Conservation (phyloP, 2,113 vertebrate species). For the Lanius collurio region DNA sequence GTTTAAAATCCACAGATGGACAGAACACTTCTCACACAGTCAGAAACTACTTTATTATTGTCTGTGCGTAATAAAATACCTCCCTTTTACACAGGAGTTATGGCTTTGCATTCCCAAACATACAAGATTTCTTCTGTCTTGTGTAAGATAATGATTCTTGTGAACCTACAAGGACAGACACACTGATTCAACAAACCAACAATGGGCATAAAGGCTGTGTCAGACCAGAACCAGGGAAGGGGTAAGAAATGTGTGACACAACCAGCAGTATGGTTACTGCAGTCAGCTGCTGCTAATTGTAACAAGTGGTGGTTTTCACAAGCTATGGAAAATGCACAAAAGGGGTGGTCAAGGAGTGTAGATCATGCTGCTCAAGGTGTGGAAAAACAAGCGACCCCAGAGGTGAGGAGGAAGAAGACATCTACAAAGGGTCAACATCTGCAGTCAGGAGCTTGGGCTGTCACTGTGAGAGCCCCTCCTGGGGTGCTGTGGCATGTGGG, state of each 20-base stretch:
- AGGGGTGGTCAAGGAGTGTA: not conserved
- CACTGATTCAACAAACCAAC: too few species aligned
- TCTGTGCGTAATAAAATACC: too few species aligned
- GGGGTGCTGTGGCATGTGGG: not conserved
- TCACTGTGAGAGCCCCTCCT: not conserved
- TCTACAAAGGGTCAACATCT: not conserved
- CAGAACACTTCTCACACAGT: not conserved
- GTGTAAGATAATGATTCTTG: not conserved
- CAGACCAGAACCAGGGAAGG: not conserved
- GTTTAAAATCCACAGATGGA: not conserved
- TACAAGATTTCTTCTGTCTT: not conserved
- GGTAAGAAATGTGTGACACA: not conserved
- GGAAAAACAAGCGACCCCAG: not conserved
- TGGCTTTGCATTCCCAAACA: not conserved
- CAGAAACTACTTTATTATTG: not conserved
- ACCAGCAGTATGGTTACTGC: not conserved
- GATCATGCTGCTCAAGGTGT: not conserved
- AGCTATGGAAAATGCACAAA: not conserved
- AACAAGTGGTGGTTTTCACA: not conserved
- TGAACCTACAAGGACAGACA: not conserved
- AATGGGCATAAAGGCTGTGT: not conserved
- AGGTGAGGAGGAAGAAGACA: not conserved
- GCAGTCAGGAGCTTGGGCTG: not conserved
- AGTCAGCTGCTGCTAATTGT: not conserved
- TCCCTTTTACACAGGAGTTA: not conserved